These are phyloP conservation scores for Rhopilema esculentum DNA, from an alignment of 30 jellyfish, hydroid and myxozoan species.

Conservation along the genomic window DNA sequence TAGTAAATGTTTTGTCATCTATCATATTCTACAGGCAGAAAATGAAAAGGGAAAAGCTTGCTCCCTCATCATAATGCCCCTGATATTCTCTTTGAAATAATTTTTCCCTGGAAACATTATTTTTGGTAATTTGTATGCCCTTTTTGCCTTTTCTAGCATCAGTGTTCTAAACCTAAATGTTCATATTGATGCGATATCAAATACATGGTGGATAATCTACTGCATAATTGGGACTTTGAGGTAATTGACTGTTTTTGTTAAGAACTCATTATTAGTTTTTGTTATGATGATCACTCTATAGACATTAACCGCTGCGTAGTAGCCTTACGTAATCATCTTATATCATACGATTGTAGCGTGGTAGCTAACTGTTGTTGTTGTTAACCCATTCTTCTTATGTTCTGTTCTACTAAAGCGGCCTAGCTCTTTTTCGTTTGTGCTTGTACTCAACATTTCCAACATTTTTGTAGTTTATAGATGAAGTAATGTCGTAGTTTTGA, in stretches of 20 bases:
- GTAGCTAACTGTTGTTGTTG: neutral
- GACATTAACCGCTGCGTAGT: neutral
- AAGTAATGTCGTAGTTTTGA: too few species aligned
- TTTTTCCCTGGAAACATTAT: too few species aligned
- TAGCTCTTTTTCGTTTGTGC: neutral
- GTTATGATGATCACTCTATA: neutral
- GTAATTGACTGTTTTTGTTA: slow-evolving; percentile 1
- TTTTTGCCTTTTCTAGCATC: too few species aligned
- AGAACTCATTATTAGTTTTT: neutral
- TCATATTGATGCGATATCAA: slow-evolving; percentile 70
- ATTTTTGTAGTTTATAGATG: too few species aligned
- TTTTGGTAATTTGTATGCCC: too few species aligned
- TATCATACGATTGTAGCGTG: neutral
- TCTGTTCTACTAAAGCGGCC: neutral
- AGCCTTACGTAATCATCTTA: neutral
- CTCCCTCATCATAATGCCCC: too few species aligned
- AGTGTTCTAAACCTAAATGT: slow-evolving; percentile 43
- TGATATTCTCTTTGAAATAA: too few species aligned
- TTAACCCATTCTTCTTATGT: neutral
- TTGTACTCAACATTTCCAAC: neutral
- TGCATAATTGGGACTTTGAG: slow-evolving; percentile 22
- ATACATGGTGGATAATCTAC: slow-evolving; percentile 72
- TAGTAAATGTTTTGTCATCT: too few species aligned
- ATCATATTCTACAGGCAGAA: too few species aligned
- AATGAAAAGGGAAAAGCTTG: too few species aligned